Evolutionary conservation across 2,888 invertebrate genomes (phyloP), one percentile per base, ranked within the genome.

Genomic region (Dynastes maya): DNA sequence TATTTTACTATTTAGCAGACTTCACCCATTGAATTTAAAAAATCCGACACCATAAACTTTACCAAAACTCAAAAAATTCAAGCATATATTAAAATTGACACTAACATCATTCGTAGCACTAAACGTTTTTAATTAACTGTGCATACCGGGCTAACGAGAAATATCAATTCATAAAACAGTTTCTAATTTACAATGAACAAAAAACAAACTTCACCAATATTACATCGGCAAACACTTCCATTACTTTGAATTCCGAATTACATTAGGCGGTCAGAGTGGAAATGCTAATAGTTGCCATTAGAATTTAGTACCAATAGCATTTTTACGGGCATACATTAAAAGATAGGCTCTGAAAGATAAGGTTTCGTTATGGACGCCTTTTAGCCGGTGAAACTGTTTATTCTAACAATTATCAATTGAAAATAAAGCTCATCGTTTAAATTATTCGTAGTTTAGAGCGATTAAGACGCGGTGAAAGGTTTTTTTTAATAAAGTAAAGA

Each of bases 361-460:
- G 45, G n/a, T 45, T 67, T 16, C n/a, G 55, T 22, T 22, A 22
- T 2, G n/a, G 22, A 58, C 16, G 29, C 51, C 68, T 68, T 51
- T 68, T 68, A 68, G 68, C n/a, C 29, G 63, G 45, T 45, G 45
- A 45, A 11, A 51, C 51, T 68, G 51, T 53, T 68, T 68, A 51
- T 51, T 68, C 68, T 27, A 9, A 29, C 68, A 68, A 68, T 68
- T 68, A 68, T 51, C 51, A n/a, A 1, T 9, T 27, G 51, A 63
- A 51, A 68, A 68, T 68, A 49, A 68, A 68, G 51, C 68, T 68
- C 68, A 68, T 68, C 68, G 51, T 29, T 49, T 53, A 29, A 51
- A 68, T 68, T 68, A 68, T 68, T 13, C 29, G 49, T 68, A 68
- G 68, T 68, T 68, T 68, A 68, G 29, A 49, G 49, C 65, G 55